Evolutionary conservation across 2,113 vertebrate genomes (phyloP).

Genomic region (Okapia johnstoni): DNA sequence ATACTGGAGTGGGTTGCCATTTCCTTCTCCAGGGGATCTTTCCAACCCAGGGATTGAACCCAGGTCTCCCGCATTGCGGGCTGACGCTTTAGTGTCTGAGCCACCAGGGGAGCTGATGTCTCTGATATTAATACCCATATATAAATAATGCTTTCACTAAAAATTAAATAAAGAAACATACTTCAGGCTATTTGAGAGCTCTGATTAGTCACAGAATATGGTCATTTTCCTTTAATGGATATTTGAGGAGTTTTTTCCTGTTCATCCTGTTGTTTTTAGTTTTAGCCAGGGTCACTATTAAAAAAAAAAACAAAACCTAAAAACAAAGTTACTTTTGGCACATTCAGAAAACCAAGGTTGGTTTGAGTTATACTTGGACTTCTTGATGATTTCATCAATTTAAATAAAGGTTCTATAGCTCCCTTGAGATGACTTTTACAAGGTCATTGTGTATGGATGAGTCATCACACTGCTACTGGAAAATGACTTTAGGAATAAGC

Average conservation of each 20-base stretch:
- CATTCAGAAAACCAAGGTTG: not conserved
- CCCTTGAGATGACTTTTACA: not conserved
- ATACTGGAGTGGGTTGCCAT: not conserved
- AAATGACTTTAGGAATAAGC: constrained; percentile 45
- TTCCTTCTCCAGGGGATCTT: not conserved
- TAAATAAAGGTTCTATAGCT: constrained; percentile 11
- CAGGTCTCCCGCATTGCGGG: not conserved
- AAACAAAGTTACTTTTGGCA: constrained; percentile 17
- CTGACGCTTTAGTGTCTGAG: not conserved
- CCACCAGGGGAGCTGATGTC: not conserved
- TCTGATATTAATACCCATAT: not conserved
- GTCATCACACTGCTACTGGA: not conserved
- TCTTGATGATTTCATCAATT: constrained; percentile 30
- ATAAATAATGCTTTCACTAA: not conserved
- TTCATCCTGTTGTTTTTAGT: not conserved
- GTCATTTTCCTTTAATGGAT: not conserved
- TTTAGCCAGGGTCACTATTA: not conserved
- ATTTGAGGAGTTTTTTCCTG: not conserved
- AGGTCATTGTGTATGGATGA: constrained; percentile 21
- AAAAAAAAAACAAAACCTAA: not conserved
- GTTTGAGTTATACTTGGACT: constrained; percentile 47
- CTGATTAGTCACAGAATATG: not conserved
- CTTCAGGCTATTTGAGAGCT: not conserved
- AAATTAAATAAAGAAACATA: not conserved
- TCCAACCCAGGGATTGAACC: not conserved